These are phyloP conservation scores for Crypturellus undulatus DNA, from an alignment of 2,113 vertebrate species.

Conservation along the genomic window DNA sequence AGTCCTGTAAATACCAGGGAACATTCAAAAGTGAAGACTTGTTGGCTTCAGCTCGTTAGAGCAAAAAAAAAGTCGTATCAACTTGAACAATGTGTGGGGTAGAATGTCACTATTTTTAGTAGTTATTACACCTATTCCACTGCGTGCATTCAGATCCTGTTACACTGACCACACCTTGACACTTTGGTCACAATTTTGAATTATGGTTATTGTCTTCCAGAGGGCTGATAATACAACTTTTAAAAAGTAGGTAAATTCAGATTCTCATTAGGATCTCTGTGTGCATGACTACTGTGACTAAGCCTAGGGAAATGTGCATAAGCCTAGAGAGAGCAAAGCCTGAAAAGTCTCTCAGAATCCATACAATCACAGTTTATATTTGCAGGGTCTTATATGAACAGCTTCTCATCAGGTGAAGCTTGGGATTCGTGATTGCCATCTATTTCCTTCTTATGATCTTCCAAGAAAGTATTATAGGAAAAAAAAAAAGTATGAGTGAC, in stretches of 20 bases:
- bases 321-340: not conserved
- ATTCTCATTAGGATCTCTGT: not conserved
- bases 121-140: not conserved
- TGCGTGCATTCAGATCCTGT: not conserved
- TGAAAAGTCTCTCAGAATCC: not conserved
- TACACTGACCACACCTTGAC: not conserved
- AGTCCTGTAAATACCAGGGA: not conserved
- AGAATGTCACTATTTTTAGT: not conserved
- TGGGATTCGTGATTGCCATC: not conserved
- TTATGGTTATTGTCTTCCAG: not conserved
- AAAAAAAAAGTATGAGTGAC: not conserved
- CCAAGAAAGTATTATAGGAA: not conserved
- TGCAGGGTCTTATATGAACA: not conserved
- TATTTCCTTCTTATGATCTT: not conserved
- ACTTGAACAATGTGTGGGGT: accelerated
- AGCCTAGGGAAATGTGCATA: not conserved
- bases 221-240: not conserved
- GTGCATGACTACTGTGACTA: not conserved
- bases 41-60: not conserved
- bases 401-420: not conserved
- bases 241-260: not conserved
- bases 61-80: not conserved
- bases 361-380: not conserved
- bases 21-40: not conserved
- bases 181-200: not conserved